A percentile compares a stretch with the other conserved stretches of the same genome.
Evolutionary conservation across 2,113 vertebrate genomes (phyloP).

Genomic region (Pteruthius melanotis): DNA sequence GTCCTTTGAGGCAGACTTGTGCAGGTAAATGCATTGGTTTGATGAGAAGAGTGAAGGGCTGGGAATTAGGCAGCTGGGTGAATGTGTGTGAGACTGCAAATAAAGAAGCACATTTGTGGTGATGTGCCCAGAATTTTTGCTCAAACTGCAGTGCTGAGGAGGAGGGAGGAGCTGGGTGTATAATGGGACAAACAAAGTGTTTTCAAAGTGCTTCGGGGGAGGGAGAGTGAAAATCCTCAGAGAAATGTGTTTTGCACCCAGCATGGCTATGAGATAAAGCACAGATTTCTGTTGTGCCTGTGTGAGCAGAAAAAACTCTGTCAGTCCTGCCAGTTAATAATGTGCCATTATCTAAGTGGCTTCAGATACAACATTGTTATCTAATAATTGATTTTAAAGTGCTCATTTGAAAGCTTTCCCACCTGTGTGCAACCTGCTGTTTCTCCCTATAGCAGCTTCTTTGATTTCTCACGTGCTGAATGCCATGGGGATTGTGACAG

Average conservation of each 20-base stretch:
- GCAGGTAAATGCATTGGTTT: not conserved
- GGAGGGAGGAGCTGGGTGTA: not conserved
- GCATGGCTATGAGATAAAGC: not conserved
- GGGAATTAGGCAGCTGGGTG: not conserved
- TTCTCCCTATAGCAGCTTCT: not conserved
- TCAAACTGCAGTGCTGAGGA: not conserved
- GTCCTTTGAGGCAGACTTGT: not conserved
- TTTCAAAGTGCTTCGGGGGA: not conserved
- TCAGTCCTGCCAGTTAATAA: not conserved
- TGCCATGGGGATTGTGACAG: not conserved
- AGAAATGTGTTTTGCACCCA: not conserved
- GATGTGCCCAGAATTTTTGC: not conserved
- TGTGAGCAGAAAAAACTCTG: not conserved
- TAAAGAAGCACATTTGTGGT: not conserved
- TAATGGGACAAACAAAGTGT: not conserved
- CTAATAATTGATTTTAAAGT: not conserved
- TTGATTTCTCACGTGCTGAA: not conserved
- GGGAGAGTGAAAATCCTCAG: not conserved
- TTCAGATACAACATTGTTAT: not conserved
- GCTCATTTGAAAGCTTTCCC: not conserved
- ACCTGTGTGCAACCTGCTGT: not conserved
- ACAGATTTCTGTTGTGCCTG: not conserved
- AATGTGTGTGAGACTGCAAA: not conserved
- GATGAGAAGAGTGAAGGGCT: not conserved
- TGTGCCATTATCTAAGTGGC: not conserved